Percentiles rank a stretch among this genome's conserved stretches.
Evolutionary conservation across 1,140 invertebrate species (phyloP).

Genomic region (Drosophila lacertosa): DNA sequence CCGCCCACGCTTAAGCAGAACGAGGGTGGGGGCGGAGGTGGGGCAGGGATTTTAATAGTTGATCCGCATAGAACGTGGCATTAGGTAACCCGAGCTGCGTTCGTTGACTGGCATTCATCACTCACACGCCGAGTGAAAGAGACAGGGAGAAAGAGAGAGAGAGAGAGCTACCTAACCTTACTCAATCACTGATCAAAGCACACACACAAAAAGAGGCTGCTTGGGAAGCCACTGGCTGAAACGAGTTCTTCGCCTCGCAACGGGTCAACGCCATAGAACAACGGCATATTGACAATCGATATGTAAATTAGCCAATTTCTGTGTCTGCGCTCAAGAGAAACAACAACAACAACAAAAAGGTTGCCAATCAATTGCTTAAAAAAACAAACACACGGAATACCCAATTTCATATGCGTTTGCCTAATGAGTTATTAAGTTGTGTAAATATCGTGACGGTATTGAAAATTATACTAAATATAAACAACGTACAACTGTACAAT

Average conservation of each 20-base stretch:
- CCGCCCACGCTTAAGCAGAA: conserved; percentile 54
- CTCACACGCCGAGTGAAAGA: conserved; percentile 17
- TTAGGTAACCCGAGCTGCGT: conserved; percentile 65
- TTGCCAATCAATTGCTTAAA: conserved; percentile 23
- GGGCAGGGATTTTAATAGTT: background rate
- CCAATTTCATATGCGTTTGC: conserved; percentile 33
- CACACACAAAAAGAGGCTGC: conserved; percentile 26
- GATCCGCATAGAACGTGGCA: conserved; percentile 44
- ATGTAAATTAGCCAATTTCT: conserved; percentile 61
- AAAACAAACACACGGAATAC: conserved; percentile 8
- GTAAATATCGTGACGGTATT: conserved; percentile 26
- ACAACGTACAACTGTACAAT: conserved; percentile 23
- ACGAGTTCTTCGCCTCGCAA: conserved; percentile 47
- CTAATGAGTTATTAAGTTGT: conserved; percentile 50
- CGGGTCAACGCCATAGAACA: conserved; percentile 68
- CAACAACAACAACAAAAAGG: too few species aligned
- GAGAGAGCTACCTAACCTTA: conserved; percentile 59
- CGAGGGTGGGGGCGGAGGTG: conserved; percentile 7
- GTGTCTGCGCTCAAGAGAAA: conserved; percentile 11
- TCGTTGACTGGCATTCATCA: conserved; percentile 73
- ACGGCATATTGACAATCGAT: conserved; percentile 68
- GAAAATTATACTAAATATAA: conserved; percentile 30
- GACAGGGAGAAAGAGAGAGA: too few species aligned
- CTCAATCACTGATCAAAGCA: conserved; percentile 60
- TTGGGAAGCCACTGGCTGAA: conserved; percentile 37